Evolutionary conservation across 2,113 vertebrate species (phyloP).

Genomic region (human): DNA sequence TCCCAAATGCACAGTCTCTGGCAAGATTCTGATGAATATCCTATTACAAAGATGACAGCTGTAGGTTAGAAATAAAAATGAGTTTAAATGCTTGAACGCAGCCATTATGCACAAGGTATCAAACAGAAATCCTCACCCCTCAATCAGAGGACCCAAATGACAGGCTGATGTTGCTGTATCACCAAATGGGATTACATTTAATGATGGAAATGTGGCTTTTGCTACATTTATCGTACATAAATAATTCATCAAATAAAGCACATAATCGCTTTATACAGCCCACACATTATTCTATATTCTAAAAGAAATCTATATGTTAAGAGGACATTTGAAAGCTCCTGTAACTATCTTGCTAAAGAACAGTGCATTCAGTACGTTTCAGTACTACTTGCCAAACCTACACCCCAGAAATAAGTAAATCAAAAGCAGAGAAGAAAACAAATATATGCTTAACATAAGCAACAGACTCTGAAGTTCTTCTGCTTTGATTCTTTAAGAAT

Average conservation of each 20-base stretch:
- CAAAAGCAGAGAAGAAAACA: neutral
- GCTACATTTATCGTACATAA: neutral
- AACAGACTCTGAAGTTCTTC: neutral
- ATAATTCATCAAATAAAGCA: neutral
- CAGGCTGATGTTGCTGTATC: neutral
- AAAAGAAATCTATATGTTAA: neutral
- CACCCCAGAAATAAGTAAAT: neutral
- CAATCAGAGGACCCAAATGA: neutral
- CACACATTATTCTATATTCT: neutral
- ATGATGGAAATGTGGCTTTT: neutral
- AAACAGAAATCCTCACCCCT: neutral
- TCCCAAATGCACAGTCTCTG: neutral
- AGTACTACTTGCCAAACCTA: neutral
- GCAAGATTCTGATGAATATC: neutral
- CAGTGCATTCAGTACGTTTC: neutral
- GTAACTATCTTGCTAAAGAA: neutral
- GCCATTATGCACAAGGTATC: neutral
- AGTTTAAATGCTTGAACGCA: neutral
- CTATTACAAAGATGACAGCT: neutral
- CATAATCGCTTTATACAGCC: neutral
- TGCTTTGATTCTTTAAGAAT: slow-evolving; percentile 14
- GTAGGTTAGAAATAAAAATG: neutral
- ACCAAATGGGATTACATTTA: neutral
- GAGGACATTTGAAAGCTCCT: neutral
- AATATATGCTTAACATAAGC: neutral